Percentiles rank a stretch among this genome's conserved stretches.
phyloP scores from a whole-genome alignment of 2,888 invertebrate species.

The Apodemia hepburni region DNA sequence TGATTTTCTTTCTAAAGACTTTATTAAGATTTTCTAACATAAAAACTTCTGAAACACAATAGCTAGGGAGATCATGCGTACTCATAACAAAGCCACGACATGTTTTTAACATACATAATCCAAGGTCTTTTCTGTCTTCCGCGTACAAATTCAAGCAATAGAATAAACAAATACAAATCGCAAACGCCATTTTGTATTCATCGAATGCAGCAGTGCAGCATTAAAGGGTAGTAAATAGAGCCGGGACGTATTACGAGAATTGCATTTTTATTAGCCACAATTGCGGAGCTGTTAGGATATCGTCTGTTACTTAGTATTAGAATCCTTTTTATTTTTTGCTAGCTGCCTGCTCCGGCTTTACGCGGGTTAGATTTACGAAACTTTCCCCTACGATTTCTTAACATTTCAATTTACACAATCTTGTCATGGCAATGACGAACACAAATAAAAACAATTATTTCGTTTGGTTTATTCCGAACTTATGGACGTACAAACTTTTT shows the following conservation, averaged over 20 bases:
- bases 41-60: not conserved
- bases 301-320: not conserved
- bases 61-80: not conserved
- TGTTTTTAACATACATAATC: slow-evolving; percentile 15
- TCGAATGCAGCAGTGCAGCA: slow-evolving; percentile 55
- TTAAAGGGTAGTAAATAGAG: slow-evolving; percentile 57
- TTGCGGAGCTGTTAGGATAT: slow-evolving; percentile 37
- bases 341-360: too few species aligned
- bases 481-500: too few species aligned
- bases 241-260: slow-evolving; percentile 56
- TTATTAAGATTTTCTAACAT: too few species aligned
- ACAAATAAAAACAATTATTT: too few species aligned
- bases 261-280: slow-evolving; percentile 66
- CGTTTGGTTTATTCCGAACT: too few species aligned
- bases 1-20: too few species aligned
- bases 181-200: slow-evolving; percentile 63
- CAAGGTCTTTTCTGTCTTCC: slow-evolving; percentile 26
- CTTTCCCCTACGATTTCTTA: too few species aligned
- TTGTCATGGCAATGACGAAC: too few species aligned
- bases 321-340: not conserved
- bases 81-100: not conserved
- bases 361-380: too few species aligned
- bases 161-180: slow-evolving; percentile 44
- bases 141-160: slow-evolving; percentile 34
- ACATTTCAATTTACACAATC: too few species aligned